These are phyloP conservation scores for Acromyrmex echinatior DNA, from an alignment of 1,140 invertebrate genomes.

Conservation along the genomic window DNA sequence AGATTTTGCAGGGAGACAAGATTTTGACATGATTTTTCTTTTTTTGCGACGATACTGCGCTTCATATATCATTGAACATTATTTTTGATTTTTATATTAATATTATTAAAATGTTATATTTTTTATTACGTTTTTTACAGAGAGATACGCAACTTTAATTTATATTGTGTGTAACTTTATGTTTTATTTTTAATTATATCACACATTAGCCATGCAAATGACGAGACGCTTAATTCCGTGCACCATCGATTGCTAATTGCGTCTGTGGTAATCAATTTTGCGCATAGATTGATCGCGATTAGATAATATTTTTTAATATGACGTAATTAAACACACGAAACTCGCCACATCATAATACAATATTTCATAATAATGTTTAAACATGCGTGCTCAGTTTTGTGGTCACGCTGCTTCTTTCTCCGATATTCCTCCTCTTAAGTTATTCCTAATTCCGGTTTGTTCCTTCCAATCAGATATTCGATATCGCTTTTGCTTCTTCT, in stretches of 20 bases:
- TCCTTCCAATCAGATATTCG: constrained; percentile 35
- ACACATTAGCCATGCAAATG: background rate
- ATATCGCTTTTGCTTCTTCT: constrained; percentile 5
- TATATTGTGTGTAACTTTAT: background rate
- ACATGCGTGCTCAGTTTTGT: background rate
- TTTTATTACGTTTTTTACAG: background rate
- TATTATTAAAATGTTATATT: background rate
- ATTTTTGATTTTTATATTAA: background rate
- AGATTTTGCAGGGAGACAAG: background rate
- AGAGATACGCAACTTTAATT: background rate
- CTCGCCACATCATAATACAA: background rate
- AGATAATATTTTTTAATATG: constrained; percentile 6
- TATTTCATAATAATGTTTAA: constrained; percentile 11
- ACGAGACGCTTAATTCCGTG: constrained; percentile 3
- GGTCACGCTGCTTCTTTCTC: constrained; percentile 30
- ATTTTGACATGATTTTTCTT: background rate
- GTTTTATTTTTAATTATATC: constrained; percentile 37
- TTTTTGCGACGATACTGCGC: background rate
- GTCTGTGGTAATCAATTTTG: background rate
- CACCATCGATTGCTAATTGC: background rate
- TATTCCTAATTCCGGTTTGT: constrained; percentile 42
- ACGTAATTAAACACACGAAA: constrained; percentile 15
- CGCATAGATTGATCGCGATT: constrained; percentile 32
- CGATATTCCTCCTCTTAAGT: background rate
- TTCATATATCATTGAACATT: background rate